Conservation (phyloP, 2,888 invertebrate genomes). For the Gastracanthus pulcherrimus region DNA sequence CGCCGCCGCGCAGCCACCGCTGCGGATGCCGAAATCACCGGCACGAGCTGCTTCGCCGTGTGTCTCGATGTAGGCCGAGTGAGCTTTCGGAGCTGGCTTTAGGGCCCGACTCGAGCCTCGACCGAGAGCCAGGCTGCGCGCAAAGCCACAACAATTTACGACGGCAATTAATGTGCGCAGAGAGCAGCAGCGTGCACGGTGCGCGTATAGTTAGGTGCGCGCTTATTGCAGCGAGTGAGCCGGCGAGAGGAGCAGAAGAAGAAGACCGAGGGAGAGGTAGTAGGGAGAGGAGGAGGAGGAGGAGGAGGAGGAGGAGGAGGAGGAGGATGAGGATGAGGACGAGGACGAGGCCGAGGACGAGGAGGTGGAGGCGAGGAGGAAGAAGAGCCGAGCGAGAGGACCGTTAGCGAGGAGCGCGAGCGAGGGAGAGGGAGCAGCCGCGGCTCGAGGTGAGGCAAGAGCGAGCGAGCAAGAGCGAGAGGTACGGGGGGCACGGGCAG, state of each 20-base stretch:
- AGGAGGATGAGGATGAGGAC: slow-evolving; percentile 44
- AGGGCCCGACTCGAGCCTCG: not conserved
- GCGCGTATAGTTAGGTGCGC: slow-evolving; percentile 66
- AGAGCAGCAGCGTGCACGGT: slow-evolving; percentile 64
- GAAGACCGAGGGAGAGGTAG: slow-evolving; percentile 27
- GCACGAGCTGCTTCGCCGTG: not conserved
- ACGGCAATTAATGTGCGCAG: slow-evolving; percentile 77
- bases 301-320: not conserved
- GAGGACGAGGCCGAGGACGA: slow-evolving; percentile 29
- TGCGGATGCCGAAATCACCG: not conserved
- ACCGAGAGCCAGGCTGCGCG: not conserved
- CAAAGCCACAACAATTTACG: slow-evolving; percentile 76
- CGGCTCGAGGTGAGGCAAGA: slow-evolving; percentile 38
- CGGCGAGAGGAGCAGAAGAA: slow-evolving; percentile 8
- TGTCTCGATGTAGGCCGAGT: not conserved
- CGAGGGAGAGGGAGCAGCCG: slow-evolving; percentile 38
- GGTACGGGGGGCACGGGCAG: slow-evolving; percentile 65
- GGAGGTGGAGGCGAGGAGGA: slow-evolving; percentile 50
- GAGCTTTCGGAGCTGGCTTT: slow-evolving; percentile 1
- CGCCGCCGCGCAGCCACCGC: too few relatives aligned
- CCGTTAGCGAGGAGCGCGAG: slow-evolving; percentile 47
- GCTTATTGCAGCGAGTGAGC: slow-evolving; percentile 21
- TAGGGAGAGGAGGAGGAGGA: too few relatives aligned
- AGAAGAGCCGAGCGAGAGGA: slow-evolving; percentile 55
- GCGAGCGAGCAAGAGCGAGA: slow-evolving; percentile 53